phyloP scores from a whole-genome alignment of 2,888 invertebrate genomes.

The Polyommatus iphigenia region DNA sequence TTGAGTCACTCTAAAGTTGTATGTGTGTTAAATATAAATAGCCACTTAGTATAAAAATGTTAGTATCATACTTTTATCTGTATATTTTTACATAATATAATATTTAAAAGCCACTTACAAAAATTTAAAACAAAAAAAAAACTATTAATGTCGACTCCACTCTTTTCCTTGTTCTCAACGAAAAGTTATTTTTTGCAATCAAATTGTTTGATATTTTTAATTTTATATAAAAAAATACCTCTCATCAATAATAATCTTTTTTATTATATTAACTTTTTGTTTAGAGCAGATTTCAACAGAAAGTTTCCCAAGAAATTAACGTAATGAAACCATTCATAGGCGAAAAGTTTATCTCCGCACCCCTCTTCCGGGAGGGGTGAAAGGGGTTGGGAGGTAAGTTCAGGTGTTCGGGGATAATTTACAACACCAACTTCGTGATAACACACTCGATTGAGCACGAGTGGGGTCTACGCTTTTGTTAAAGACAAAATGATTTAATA shows the following conservation, averaged over 20 bases:
- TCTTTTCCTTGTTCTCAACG: neutral
- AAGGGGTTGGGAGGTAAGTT: neutral
- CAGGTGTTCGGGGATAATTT: slow-evolving; percentile 3
- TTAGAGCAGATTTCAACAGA: neutral
- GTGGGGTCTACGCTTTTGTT: neutral
- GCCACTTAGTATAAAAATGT: neutral
- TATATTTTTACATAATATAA: too few relatives aligned
- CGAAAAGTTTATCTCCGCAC: neutral
- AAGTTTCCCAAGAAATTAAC: neutral
- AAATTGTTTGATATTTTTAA: neutral
- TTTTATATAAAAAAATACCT: neutral
- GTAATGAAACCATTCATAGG: slow-evolving; percentile 14
- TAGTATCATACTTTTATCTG: neutral
- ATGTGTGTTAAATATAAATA: neutral
- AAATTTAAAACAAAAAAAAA: neutral
- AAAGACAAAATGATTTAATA: neutral
- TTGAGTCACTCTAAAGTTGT: neutral
- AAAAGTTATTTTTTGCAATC: neutral
- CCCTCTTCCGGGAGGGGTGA: neutral
- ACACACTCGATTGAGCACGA: neutral
- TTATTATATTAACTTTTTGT: neutral
- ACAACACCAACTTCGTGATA: slow-evolving; percentile 9
- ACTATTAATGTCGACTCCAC: neutral
- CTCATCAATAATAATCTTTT: neutral
- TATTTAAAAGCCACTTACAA: neutral